Evolutionary conservation across 2,113 vertebrate species (phyloP), one percentile per base, ranked within the genome.

Genomic region (Columbina picui): DNA sequence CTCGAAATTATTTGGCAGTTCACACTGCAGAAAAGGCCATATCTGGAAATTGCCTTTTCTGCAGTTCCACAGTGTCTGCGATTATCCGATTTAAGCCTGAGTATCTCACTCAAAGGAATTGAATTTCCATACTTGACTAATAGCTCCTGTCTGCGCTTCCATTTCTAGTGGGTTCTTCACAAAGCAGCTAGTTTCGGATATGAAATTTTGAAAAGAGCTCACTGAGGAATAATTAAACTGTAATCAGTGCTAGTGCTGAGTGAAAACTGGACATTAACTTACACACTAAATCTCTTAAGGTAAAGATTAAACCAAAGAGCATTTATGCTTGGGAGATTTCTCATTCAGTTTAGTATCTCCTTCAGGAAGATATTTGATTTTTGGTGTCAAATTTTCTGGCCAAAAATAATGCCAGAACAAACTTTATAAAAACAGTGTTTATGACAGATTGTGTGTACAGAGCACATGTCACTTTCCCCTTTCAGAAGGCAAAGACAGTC

Each of bases 111-210:
- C 9, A 17, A 25, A 88, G 67, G 3, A 95, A 87, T 27, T 92
- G 43, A 84, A 96, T 93, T 88, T 96, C 90, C 73, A 74, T 95
- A 92, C 68, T 76, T 95, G 64, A 84, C 41, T 92, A 89, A 93
- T 82, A 86, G 43, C 49, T 90, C 7, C 86, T 87, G 49, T 89
- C 71, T 92, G 43, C 1, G 5, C 17, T 79, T 70, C 36, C 15
- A 60, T 73, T 94, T 94, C 76, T 89, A 65, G 30, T 27, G 32
- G 7, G 17, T 71, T 81, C 65, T 39, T 93, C 47, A 86, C 6
- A 12, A 88, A 90, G 39, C 22, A 92, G 69, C 49, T 78, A 92
- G 39, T 56, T 84, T 75, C 64, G 15, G 49, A 39, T 38, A 56
- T 7, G 64, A 56, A 81, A 75, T 60, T 63, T 60, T 47, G 32